Evolutionary conservation across 2,797 vertebrate genomes (phyloP).

Genomic region (Myripristis murdjan): DNA sequence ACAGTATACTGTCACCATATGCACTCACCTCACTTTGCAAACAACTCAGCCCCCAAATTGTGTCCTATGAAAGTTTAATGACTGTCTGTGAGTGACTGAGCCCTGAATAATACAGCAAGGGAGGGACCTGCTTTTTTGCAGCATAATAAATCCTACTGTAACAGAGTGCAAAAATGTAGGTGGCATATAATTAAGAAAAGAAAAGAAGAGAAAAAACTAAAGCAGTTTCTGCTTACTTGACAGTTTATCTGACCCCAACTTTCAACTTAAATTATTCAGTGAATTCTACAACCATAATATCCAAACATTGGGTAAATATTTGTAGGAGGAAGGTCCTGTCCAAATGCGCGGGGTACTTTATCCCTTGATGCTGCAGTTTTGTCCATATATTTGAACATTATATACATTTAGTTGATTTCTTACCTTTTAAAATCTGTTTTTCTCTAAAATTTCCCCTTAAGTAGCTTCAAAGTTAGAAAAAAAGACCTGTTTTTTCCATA

Average conservation of each 20-base stretch:
- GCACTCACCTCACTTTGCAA: constrained; percentile 74
- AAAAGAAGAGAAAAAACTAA: constrained; percentile 25
- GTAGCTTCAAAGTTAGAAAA: too few relatives aligned
- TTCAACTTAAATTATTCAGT: constrained; percentile 46
- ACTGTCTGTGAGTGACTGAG: constrained; percentile 84
- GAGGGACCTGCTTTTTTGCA: constrained; percentile 70
- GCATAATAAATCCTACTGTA: constrained; percentile 78
- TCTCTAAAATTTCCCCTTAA: too few relatives aligned
- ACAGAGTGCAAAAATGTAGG: constrained; percentile 54
- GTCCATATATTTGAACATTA: too few relatives aligned
- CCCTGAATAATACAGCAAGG: constrained; percentile 81
- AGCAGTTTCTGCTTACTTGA: constrained; percentile 34
- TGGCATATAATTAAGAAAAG: constrained; percentile 52
- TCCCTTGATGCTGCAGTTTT: constrained; percentile 17
- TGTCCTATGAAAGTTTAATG: constrained; percentile 85
- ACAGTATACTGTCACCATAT: constrained; percentile 41
- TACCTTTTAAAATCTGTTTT: too few relatives aligned
- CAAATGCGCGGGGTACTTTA: constrained; percentile 58
- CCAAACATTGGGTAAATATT: constrained; percentile 51
- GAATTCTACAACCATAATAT: constrained; percentile 32
- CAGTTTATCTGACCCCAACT: constrained; percentile 19
- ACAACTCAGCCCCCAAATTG: constrained; percentile 79
- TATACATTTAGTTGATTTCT: too few relatives aligned
- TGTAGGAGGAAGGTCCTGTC: constrained; percentile 31
- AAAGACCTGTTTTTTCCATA: too few relatives aligned